Percentiles rank a stretch among this genome's conserved stretches.
Conservation (phyloP, 2,888 invertebrate genomes). For the Troides helena region DNA sequence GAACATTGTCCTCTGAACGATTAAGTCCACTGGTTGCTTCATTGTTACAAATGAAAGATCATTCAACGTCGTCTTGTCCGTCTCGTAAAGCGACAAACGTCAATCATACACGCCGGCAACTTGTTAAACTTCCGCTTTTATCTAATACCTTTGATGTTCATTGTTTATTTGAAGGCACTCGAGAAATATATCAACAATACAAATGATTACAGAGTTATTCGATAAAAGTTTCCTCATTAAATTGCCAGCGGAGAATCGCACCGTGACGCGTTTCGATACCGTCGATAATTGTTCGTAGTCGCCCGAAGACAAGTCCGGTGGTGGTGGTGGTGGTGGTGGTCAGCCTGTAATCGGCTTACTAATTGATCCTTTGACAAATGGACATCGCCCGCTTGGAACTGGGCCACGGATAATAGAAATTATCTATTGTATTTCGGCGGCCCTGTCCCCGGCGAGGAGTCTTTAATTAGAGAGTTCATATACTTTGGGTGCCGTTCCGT, state of each 20-base stretch:
- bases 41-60: slow-evolving; percentile 7
- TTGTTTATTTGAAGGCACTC: slow-evolving; percentile 14
- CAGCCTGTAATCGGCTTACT: slow-evolving; percentile 33
- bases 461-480: slow-evolving; percentile 27
- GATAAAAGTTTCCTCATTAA: neutral
- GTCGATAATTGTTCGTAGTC: slow-evolving; percentile 7
- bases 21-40: neutral
- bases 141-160: slow-evolving; percentile 13
- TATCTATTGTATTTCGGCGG: slow-evolving; percentile 23
- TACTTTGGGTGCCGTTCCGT: slow-evolving; percentile 9
- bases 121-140: slow-evolving; percentile 22
- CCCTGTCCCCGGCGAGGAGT: slow-evolving; percentile 5
- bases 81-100: slow-evolving; percentile 20
- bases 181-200: slow-evolving; percentile 8
- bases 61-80: neutral
- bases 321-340: slow-evolving; percentile 20
- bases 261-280: neutral
- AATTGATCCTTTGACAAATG: slow-evolving; percentile 33
- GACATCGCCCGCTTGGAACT: slow-evolving; percentile 24
- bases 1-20: neutral
- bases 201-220: neutral
- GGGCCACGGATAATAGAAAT: slow-evolving; percentile 25
- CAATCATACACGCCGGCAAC: slow-evolving; percentile 17
- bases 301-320: slow-evolving; percentile 6
- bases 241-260: neutral